Conservation (phyloP, 1,140 invertebrate genomes). For the Penaeus vannamei region DNA sequence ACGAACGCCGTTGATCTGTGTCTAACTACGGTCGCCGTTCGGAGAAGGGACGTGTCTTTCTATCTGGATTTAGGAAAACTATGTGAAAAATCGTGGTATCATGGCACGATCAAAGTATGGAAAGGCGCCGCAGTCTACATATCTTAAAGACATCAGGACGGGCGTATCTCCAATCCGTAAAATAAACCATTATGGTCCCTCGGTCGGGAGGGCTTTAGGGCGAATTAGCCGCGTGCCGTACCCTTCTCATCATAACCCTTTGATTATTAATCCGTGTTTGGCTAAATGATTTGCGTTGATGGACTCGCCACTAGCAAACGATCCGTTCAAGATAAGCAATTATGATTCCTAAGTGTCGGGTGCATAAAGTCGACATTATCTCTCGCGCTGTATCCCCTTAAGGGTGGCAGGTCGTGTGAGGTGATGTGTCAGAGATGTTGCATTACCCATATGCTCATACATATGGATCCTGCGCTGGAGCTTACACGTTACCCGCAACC, state of each 20-base stretch:
- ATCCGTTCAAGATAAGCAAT: conserved; percentile 25
- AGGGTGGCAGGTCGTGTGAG: background rate
- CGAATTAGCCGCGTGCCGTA: background rate
- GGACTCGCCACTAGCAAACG: conserved; percentile 40
- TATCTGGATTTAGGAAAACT: too few species aligned
- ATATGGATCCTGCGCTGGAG: conserved; percentile 13
- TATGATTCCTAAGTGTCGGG: background rate
- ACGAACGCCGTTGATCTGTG: too few species aligned
- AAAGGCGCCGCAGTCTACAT: conserved; percentile 30
- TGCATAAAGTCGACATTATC: conserved; percentile 18
- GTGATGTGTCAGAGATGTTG: conserved; percentile 29
- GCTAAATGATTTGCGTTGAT: conserved; percentile 53
- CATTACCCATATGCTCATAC: conserved; percentile 45
- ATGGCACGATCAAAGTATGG: background rate
- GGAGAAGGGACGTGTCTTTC: too few species aligned
- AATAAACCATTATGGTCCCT: conserved; percentile 9
- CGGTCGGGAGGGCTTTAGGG: background rate
- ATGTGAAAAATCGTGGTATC: too few species aligned
- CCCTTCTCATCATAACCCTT: background rate
- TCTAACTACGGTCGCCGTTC: too few species aligned
- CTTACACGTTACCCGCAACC: conserved; percentile 9
- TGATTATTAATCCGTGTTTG: conserved; percentile 54
- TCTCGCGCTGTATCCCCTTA: background rate
- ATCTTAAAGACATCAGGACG: background rate
- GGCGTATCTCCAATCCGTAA: background rate